Percentiles rank a stretch among this genome's conserved stretches.
Evolutionary conservation across 23 tunicate species (phyloP).

Genomic region (Botrylloides violaceus): DNA sequence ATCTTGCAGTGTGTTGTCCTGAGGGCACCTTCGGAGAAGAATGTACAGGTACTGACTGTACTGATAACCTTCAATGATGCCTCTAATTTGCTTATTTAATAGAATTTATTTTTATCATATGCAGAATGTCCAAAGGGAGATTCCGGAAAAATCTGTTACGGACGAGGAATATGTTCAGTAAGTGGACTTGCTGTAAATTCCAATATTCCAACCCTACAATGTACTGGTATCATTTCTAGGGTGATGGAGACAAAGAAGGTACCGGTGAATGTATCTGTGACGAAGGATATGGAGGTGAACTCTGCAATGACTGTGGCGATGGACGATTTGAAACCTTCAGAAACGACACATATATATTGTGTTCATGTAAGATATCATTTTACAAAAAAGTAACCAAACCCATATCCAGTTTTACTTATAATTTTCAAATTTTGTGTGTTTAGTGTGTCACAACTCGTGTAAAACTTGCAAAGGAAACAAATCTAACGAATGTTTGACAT

Average conservation of each 20-base stretch:
- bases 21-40: slow-evolving; percentile 82
- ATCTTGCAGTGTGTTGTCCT: slow-evolving; percentile 59
- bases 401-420: not conserved
- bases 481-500: slow-evolving; percentile 70
- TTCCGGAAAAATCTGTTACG: slow-evolving; percentile 66
- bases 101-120: not conserved
- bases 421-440: not conserved
- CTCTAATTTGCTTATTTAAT: no score
- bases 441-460: slow-evolving; percentile 79
- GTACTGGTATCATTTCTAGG: slow-evolving; percentile 32
- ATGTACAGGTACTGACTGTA: slow-evolving; percentile 39
- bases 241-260: slow-evolving; percentile 85
- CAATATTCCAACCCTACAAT: not conserved
- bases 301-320: slow-evolving; percentile 79
- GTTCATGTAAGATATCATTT: slow-evolving; percentile 50
- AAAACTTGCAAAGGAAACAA: slow-evolving; percentile 73
- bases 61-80: no score
- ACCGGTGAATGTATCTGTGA: slow-evolving; percentile 77
- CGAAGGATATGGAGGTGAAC: slow-evolving; percentile 72
- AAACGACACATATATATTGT: slow-evolving; percentile 74
- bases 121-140: slow-evolving; percentile 67
- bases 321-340: slow-evolving; percentile 55
- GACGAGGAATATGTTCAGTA: slow-evolving; percentile 78
- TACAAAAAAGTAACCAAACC: no score
- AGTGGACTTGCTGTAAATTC: not conserved